Percentiles rank a stretch among this genome's conserved stretches.
phyloP scores from a whole-genome alignment of 2,888 invertebrate genomes.

The Diarsia rubi region DNA sequence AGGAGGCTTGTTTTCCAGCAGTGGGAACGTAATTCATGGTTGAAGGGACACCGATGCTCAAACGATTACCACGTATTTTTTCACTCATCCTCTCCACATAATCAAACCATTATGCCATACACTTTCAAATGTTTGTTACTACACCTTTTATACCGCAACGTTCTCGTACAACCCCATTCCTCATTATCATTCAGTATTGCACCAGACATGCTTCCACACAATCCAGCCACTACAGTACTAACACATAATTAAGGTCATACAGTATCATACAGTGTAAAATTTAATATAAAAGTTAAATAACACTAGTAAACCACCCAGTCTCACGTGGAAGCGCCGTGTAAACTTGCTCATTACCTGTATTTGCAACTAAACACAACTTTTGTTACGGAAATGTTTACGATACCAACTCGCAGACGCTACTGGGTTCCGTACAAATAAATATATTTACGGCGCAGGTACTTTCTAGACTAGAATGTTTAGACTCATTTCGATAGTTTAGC shows the following conservation, averaged over 20 bases:
- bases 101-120: too few species aligned
- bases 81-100: too few species aligned
- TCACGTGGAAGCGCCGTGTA: constrained; percentile 37
- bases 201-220: too few species aligned
- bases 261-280: constrained; percentile 19
- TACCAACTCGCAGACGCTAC: constrained; percentile 45
- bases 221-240: background rate
- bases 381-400: constrained; percentile 63
- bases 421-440: constrained; percentile 40
- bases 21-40: too few species aligned
- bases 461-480: constrained; percentile 16
- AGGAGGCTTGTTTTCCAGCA: too few species aligned
- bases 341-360: constrained; percentile 61
- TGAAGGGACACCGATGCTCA: too few species aligned
- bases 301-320: constrained; percentile 28
- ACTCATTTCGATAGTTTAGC: constrained; percentile 23
- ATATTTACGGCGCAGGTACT: constrained; percentile 19
- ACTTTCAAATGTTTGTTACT: too few species aligned
- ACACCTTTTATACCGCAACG: too few species aligned
- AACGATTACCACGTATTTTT: too few species aligned
- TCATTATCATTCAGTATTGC: too few species aligned
- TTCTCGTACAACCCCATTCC: too few species aligned
- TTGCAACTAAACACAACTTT: constrained; percentile 60
- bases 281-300: constrained; percentile 48
- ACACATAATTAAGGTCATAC: background rate